Evolutionary conservation across 2,888 invertebrate genomes (phyloP).

Genomic region (Tiliacea aurago): DNA sequence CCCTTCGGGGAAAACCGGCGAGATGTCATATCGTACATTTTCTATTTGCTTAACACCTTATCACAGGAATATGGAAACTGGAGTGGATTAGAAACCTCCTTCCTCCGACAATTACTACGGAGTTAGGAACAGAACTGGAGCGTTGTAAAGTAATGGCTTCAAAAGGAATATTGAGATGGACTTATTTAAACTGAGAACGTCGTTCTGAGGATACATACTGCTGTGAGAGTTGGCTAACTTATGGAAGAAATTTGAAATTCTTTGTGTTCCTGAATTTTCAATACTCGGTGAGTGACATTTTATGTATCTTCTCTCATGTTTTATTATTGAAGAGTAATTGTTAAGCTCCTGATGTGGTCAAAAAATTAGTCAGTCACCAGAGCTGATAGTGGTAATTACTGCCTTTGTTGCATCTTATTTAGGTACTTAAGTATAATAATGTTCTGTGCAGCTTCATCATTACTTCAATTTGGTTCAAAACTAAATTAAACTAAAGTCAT

Average conservation of each 20-base stretch:
- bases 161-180: slow-evolving; percentile 72
- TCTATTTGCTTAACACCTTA: not conserved
- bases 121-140: slow-evolving; percentile 50
- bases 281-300: not conserved
- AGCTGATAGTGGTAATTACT: no score
- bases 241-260: not conserved
- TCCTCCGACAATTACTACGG: slow-evolving; percentile 18
- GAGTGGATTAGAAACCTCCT: slow-evolving; percentile 17
- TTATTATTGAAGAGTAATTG: no score
- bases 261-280: not conserved
- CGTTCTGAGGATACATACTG: slow-evolving; percentile 47
- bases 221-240: not conserved
- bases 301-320: no score
- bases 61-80: not conserved
- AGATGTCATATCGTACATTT: not conserved
- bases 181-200: slow-evolving; percentile 65
- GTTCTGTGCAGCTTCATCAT: no score
- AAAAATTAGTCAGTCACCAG: no score
- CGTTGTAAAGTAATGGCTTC: slow-evolving; percentile 65
- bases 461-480: no score
- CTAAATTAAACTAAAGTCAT: no score
- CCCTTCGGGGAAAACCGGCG: not conserved
- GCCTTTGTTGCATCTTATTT: no score
- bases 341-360: no score
- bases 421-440: no score